Evolutionary conservation across 2,888 invertebrate species (phyloP).

Genomic region (Synergus umbraculus): DNA sequence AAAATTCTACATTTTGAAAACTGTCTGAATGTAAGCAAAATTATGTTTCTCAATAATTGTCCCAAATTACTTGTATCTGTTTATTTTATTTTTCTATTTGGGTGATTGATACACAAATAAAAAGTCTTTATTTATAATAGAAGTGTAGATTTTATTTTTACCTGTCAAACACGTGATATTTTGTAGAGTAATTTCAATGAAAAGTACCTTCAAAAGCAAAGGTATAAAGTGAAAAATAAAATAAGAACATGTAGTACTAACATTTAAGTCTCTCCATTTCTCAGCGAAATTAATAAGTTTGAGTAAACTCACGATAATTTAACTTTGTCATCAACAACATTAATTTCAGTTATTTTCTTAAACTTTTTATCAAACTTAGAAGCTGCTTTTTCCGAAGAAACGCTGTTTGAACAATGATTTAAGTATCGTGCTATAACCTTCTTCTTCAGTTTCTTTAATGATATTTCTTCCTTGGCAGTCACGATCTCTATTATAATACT

Average conservation of each 20-base stretch:
- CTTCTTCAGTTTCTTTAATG: constrained; percentile 86
- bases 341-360: constrained; percentile 82
- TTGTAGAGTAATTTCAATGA: not conserved
- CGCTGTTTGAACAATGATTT: constrained; percentile 76
- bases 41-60: not conserved
- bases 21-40: no score
- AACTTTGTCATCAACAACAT: constrained; percentile 82
- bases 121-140: not conserved
- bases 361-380: constrained; percentile 87
- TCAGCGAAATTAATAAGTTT: not conserved
- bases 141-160: not conserved
- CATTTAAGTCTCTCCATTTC: not conserved
- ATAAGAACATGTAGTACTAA: not conserved
- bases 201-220: not conserved
- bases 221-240: not conserved
- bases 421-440: constrained; percentile 85
- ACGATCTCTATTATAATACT: constrained; percentile 65
- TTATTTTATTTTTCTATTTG: not conserved
- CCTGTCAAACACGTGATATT: not conserved
- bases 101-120: not conserved
- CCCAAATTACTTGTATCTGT: not conserved
- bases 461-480: constrained; percentile 80
- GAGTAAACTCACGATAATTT: constrained; percentile 55
- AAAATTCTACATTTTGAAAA: no score
- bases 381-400: constrained; percentile 82